Base-by-base conservation (phyloP, 2,888 invertebrate genomes). In the Odontocerum albicorne region DNA sequence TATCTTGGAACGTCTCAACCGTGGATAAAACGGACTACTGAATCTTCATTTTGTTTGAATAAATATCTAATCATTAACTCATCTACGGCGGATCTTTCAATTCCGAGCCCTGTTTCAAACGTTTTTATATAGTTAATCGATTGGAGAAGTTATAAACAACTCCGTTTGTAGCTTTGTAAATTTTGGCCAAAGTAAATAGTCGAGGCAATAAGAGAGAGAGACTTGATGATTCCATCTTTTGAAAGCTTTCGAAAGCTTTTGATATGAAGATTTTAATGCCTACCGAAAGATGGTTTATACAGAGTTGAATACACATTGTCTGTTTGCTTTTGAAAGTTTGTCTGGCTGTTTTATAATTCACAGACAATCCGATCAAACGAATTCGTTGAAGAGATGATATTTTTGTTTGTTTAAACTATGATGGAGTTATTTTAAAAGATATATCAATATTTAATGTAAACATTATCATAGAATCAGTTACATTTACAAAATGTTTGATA, bases 111-210 rank as follows among this genome's bases (percentile, higher is more conserved):
- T 52, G 52, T 2, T 21, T 4, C 27, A 21, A 27, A 38, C 35
- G 32, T 33, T 31, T 44, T 21, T n/a, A n/a, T n/a, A 12, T 17
- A 16, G 39, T 40, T 39, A 40, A 53, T 53, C 53, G 53, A 53
- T 46, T 53, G 35, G n/a, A n/a, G n/a, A 35, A 46, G 46, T 40
- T 53, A 52, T 43, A 46, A 33, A 52, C 45, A 36, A 15, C 20
- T 19, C 13, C 44, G 44, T 52, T 38, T 45, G 39, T 22, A 40
- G 35, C 54, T 54, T 54, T 54, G 54, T 54, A 42, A 54, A 54
- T 54, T 54, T 54, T 49, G 42, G 43, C 54, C 49, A 49, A 49
- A 49, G 49, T 49, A 49, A 54, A 54, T 43, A 54, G 8, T 32
- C 32, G 39, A 39, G 39, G 31, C 20, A 39, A 53, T 53, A 33